Evolutionary conservation across 2,113 vertebrate species (phyloP), one percentile per base, ranked within the genome.

Genomic region (Struthio camelus): DNA sequence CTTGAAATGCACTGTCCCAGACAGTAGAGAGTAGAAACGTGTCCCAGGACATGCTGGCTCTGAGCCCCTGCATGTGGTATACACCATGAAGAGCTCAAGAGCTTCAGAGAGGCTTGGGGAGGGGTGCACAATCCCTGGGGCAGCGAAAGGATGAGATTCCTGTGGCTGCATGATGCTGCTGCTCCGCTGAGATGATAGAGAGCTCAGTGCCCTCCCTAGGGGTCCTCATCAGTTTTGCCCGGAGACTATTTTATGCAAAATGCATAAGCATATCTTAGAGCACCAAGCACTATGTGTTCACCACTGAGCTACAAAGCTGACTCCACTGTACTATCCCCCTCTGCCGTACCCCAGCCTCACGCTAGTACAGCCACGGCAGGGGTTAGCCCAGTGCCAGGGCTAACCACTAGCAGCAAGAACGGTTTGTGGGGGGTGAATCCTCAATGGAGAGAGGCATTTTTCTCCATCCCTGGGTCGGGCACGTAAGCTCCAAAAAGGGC

Each of bases 341-440:
- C 5, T 2, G 7, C 24, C 46, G 1, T 0, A 3, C 44, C 34
- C 65, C 66, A 51, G 44, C 53, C 81, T 51, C n/a, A 36, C 44
- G 54, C 67, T 34, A 12, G 38, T 44, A 48, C 84, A 64, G 36
- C 13, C 32, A 25, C 17, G 36, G 23, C 5, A 6, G 24, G 61
- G 18, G 25, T 19, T 44, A 3, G 3, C 40, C 30, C 53, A 3
- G 0, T 0, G 1, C 23, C 15, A 9, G 28, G 19, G 20, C 62
- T 50, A 59, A 65, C 53, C 20, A 1, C 32, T 58, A 36, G 34
- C 9, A 3, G 8, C 11, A 77, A 9, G 64, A 30, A 34, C 30
- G 20, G 20, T 11, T 25, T 80, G 32, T 14, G 53, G 8, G 42
- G 22, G 12, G 38, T 10, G 25, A 66, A 34, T 61, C 44, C 51